phyloP scores from a whole-genome alignment of 2,797 vertebrate genomes.

The Paramormyrops hopkinsi region DNA sequence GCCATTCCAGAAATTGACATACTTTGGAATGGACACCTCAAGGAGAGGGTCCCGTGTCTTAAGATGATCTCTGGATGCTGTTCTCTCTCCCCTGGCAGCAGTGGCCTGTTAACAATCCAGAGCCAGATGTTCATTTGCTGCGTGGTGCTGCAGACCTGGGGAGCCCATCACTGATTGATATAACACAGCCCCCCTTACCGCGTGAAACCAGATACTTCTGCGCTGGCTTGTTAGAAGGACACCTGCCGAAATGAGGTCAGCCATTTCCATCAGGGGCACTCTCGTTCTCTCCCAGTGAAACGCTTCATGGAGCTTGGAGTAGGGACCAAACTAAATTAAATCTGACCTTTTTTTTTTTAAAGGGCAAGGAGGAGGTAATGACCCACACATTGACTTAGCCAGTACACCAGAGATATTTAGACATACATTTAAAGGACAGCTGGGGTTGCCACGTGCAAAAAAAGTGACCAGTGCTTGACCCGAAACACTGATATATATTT shows the following conservation, averaged over 20 bases:
- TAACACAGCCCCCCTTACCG: neutral
- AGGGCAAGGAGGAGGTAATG: slow-evolving; percentile 19
- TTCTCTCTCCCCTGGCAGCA: neutral
- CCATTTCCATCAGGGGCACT: slow-evolving; percentile 10
- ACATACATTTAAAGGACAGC: neutral
- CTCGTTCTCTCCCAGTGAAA: slow-evolving; percentile 13
- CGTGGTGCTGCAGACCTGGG: neutral
- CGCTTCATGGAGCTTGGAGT: slow-evolving; percentile 5
- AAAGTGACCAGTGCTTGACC: neutral
- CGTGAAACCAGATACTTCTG: neutral
- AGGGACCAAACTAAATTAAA: slow-evolving; percentile 26
- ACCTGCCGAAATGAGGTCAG: slow-evolving; percentile 20
- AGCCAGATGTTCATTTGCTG: slow-evolving; percentile 5
- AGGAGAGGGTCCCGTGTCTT: neutral
- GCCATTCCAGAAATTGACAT: neutral
- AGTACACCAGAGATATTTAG: slow-evolving; percentile 6
- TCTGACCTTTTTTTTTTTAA: slow-evolving; percentile 25
- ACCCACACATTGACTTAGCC: slow-evolving; percentile 11
- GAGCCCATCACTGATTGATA: neutral
- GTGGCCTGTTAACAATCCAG: neutral
- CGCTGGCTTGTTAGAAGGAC: slow-evolving; percentile 8
- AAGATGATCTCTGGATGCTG: neutral
- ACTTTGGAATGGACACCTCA: neutral
- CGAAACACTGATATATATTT: neutral
- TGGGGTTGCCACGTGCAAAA: neutral